Percentiles rank a stretch among this genome's conserved stretches.
These are phyloP conservation scores for Apodemia mormo DNA, from an alignment of 2,888 invertebrate genomes.

Conservation along the genomic window DNA sequence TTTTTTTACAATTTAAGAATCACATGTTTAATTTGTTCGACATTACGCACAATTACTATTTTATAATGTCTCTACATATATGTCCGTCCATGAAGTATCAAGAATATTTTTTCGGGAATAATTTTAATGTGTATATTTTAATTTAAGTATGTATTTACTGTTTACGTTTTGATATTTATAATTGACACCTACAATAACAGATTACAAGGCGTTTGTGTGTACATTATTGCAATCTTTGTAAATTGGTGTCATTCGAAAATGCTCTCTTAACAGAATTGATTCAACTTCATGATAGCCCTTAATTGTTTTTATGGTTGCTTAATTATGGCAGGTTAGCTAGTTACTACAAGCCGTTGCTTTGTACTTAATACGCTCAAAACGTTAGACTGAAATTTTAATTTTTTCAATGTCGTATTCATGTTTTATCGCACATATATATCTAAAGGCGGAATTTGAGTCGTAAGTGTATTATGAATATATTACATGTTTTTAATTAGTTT, in stretches of 20 bases:
- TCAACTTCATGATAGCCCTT: not conserved
- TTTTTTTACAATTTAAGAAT: conserved; percentile 18
- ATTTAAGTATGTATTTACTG: conserved; percentile 4
- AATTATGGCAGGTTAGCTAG: not conserved
- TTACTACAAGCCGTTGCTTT: not conserved
- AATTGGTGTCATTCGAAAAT: conserved; percentile 27
- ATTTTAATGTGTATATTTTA: conserved; percentile 10
- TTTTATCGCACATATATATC: too few relatives aligned
- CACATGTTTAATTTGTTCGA: conserved; percentile 13
- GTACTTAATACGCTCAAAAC: too few relatives aligned
- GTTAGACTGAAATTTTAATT: too few relatives aligned
- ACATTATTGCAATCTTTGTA: conserved; percentile 11
- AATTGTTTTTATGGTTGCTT: not conserved
- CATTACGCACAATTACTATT: conserved; percentile 20
- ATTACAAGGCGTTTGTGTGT: not conserved
- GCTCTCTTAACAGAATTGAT: conserved; percentile 22
- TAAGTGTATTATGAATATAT: too few relatives aligned
- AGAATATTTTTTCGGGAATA: conserved; percentile 11
- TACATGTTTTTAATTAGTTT: too few relatives aligned
- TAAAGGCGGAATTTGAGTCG: too few relatives aligned
- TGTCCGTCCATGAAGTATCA: conserved; percentile 22
- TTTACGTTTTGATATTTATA: conserved; percentile 6
- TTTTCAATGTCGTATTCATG: too few relatives aligned
- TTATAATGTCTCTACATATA: conserved; percentile 22
- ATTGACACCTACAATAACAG: not conserved